These are phyloP conservation scores for Sphyrna mokarran DNA, from an alignment of 2,113 vertebrate species.

Conservation along the genomic window DNA sequence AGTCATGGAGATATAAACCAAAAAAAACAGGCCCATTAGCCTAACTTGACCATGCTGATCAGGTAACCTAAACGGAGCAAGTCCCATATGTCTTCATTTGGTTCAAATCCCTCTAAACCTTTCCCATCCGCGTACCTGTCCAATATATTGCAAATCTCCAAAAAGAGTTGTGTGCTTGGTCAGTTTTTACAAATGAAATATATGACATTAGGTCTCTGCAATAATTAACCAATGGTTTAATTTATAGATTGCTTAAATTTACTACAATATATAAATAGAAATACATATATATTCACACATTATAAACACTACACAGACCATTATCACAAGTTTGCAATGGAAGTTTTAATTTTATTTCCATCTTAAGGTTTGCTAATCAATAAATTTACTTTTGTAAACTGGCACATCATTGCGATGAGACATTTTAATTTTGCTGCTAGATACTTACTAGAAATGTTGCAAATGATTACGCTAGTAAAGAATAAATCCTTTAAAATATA, in stretches of 20 bases:
- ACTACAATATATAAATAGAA: neutral
- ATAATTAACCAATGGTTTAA: conserved; percentile 1
- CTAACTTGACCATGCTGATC: too few species aligned
- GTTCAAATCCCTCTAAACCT: too few species aligned
- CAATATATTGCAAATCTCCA: neutral
- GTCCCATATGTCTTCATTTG: too few species aligned
- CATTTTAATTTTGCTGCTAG: too few species aligned
- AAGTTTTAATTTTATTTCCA: neutral
- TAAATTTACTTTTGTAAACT: neutral
- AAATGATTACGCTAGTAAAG: neutral
- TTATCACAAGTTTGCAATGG: neutral
- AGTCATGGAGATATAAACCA: too few species aligned
- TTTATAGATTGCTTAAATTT: neutral
- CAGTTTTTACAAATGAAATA: neutral
- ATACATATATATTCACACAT: too few species aligned
- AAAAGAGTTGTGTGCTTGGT: neutral
- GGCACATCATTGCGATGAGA: neutral
- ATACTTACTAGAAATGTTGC: neutral
- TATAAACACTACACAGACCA: neutral
- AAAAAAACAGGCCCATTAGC: too few species aligned
- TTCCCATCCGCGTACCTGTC: too few species aligned
- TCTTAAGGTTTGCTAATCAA: neutral
- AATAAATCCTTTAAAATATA: neutral
- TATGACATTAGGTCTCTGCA: neutral
- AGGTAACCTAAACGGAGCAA: too few species aligned